These are phyloP conservation scores for Paraescarpia echinospica DNA, from an alignment of 1,140 invertebrate species.

Conservation along the genomic window DNA sequence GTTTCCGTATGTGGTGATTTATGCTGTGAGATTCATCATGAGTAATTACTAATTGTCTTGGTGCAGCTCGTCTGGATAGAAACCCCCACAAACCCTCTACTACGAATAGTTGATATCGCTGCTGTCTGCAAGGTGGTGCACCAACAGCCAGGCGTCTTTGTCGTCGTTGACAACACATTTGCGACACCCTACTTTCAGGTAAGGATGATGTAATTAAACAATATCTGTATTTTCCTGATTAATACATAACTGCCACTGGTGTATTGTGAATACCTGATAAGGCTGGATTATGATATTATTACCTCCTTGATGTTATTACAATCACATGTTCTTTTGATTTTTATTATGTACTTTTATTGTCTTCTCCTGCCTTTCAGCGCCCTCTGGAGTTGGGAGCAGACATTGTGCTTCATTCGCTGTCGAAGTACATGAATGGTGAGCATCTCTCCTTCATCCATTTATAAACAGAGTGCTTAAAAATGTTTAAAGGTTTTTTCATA, in stretches of 20 bases:
- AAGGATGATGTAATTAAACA: constrained; percentile 27
- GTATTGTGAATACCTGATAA: not conserved
- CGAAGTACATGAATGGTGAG: constrained; percentile 94
- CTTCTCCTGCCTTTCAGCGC: constrained; percentile 59
- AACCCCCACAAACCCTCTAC: constrained; percentile 94
- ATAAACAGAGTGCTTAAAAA: not conserved
- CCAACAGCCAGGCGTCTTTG: constrained; percentile 67
- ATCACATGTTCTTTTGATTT: constrained; percentile 36
- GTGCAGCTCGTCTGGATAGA: constrained; percentile 90
- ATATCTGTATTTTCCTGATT: constrained; percentile 8
- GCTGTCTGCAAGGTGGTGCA: constrained; percentile 70
- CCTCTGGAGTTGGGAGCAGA: constrained; percentile 91
- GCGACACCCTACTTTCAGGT: constrained; percentile 90
- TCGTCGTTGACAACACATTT: constrained; percentile 97
- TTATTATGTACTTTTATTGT: not conserved
- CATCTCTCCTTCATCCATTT: not conserved
- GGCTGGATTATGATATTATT: not conserved
- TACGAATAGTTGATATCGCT: constrained; percentile 89
- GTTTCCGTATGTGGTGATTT: not conserved
- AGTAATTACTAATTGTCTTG: not conserved
- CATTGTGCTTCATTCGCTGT: constrained; percentile 88
- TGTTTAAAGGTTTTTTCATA: not conserved
- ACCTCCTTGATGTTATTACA: not conserved
- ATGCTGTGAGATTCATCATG: not conserved
- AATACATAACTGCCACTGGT: not conserved